A percentile compares a stretch with the other conserved stretches of the same genome.
These are phyloP conservation scores for Chiroxiphia lanceolata DNA, from an alignment of 2,797 vertebrate species.

Conservation along the genomic window DNA sequence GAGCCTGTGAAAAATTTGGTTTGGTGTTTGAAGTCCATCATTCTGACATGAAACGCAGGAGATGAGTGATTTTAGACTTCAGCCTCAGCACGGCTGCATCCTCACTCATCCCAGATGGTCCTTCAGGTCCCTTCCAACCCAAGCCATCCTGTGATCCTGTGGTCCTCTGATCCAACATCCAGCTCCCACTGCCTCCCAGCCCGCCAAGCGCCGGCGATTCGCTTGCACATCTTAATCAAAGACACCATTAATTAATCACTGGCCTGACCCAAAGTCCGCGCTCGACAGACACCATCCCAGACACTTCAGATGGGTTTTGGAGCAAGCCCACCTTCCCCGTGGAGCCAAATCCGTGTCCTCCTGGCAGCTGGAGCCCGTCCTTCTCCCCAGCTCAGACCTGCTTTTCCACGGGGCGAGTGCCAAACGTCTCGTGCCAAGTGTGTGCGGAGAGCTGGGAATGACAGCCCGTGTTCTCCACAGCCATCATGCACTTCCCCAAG, in stretches of 20 bases:
- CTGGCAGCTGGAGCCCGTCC: background rate
- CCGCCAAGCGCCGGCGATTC: fast-evolving
- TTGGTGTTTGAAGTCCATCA: background rate
- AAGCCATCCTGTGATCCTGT: background rate
- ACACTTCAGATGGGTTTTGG: background rate
- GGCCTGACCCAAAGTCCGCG: background rate
- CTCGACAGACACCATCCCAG: background rate
- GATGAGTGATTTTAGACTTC: background rate
- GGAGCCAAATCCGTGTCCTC: background rate
- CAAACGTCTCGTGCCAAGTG: background rate
- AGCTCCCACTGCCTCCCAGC: background rate
- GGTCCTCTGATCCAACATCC: background rate
- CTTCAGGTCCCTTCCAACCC: background rate
- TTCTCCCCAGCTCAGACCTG: background rate
- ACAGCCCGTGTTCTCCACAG: background rate
- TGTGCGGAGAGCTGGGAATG: background rate
- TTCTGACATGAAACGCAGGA: background rate
- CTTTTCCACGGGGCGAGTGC: background rate
- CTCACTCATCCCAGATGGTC: background rate
- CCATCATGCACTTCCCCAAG: background rate
- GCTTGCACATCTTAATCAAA: fast-evolving
- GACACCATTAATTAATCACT: background rate
- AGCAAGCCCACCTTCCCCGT: background rate
- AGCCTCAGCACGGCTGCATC: background rate
- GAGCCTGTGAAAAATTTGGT: background rate